Conservation (phyloP, 2,888 invertebrate genomes). For the Dynastes grantii region DNA sequence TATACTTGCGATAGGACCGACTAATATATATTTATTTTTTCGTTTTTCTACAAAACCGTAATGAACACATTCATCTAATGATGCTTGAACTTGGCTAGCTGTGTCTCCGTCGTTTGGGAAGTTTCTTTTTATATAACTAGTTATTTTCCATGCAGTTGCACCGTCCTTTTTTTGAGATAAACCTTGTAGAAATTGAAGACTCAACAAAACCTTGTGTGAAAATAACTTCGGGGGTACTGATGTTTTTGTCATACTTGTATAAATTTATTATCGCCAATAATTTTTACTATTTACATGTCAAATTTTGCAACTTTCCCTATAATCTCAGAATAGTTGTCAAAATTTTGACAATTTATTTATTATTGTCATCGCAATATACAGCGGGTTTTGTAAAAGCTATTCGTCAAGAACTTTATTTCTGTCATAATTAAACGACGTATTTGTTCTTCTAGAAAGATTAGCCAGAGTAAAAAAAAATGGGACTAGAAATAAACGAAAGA, state of each 20-base stretch:
- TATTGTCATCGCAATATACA: conserved; percentile 5
- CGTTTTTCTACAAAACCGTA: conserved; percentile 52
- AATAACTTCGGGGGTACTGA: conserved; percentile 36
- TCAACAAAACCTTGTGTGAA: conserved; percentile 48
- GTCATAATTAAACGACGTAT: too few species aligned
- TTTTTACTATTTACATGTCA: conserved; percentile 17
- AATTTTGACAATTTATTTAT: conserved; percentile 5
- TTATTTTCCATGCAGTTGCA: conserved; percentile 47
- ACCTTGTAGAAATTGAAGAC: conserved; percentile 53
- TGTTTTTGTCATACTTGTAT: conserved; percentile 20
- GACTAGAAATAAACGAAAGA: too few species aligned
- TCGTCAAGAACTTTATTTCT: too few species aligned
- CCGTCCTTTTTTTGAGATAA: conserved; percentile 36
- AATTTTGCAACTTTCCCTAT: neutral
- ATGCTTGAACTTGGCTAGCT: conserved; percentile 50
- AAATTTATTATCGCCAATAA: conserved; percentile 24
- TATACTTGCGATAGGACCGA: conserved; percentile 52
- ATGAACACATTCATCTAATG: conserved; percentile 51
- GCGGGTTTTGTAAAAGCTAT: neutral
- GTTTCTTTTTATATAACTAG: conserved; percentile 47
- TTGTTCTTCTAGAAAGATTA: too few species aligned
- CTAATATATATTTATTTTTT: conserved; percentile 47
- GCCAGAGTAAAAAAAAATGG: too few species aligned
- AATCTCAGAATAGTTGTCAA: neutral
- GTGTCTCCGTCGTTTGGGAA: conserved; percentile 53